A percentile compares a stretch with the other conserved stretches of the same genome.
phyloP scores from a whole-genome alignment of 2,113 vertebrate genomes.

The Epinephelus fuscoguttatus region DNA sequence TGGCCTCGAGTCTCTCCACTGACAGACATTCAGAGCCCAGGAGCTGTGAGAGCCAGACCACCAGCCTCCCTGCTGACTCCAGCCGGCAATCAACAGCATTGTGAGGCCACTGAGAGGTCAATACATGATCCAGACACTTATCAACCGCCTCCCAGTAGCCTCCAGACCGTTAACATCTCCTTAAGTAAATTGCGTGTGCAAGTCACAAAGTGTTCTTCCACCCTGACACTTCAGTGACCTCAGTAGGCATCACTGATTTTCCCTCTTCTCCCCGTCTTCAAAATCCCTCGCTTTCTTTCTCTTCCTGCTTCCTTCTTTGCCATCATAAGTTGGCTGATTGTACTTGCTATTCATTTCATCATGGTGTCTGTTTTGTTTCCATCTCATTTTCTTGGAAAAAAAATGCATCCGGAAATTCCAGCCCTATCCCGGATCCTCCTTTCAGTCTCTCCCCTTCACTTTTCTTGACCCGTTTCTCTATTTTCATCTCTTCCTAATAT shows the following conservation, averaged over 20 bases:
- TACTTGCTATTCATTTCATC: constrained; percentile 57
- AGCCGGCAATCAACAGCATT: constrained; percentile 71
- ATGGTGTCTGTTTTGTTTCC: constrained; percentile 48
- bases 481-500: constrained; percentile 7
- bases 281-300: neutral
- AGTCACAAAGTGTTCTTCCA: constrained; percentile 72
- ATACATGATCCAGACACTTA: constrained; percentile 73
- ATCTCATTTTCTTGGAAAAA: constrained; percentile 17
- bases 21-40: constrained; percentile 68
- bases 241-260: constrained; percentile 49
- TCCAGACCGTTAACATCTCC: constrained; percentile 72
- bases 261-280: constrained; percentile 19
- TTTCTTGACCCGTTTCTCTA: constrained; percentile 2
- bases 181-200: constrained; percentile 78
- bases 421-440: neutral
- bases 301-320: neutral
- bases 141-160: constrained; percentile 72
- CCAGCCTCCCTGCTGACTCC: constrained; percentile 73
- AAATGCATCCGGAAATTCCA: constrained; percentile 10
- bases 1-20: constrained; percentile 72
- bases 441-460: neutral
- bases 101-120: constrained; percentile 70
- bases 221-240: constrained; percentile 68
- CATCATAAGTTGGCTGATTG: constrained; percentile 45
- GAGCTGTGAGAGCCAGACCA: constrained; percentile 69